Evolutionary conservation across 1,140 invertebrate species (phyloP).

Genomic region (Gryon sp.): DNA sequence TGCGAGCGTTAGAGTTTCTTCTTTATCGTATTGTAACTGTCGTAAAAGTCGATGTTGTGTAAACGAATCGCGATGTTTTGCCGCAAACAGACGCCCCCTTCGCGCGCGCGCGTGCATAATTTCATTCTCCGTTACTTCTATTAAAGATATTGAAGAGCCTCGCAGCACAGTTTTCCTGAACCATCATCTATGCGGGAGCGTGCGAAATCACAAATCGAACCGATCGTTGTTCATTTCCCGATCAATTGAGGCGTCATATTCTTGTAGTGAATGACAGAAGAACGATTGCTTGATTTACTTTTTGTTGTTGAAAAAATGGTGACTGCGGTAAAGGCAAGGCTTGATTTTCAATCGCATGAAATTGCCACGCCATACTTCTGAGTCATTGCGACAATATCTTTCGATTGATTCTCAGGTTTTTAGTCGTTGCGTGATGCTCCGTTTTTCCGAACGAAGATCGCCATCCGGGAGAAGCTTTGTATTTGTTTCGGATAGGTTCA

Average conservation of each 20-base stretch:
- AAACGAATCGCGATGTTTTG: conserved; percentile 62
- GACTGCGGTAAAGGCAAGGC: conserved; percentile 14
- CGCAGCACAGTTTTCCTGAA: conserved; percentile 43
- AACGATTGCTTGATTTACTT: no score
- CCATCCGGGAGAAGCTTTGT: neutral
- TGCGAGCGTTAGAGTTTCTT: conserved; percentile 50
- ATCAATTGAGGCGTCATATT: conserved; percentile 43
- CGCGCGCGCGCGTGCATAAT: conserved; percentile 55
- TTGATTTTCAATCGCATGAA: conserved; percentile 10
- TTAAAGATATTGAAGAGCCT: conserved; percentile 47
- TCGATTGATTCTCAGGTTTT: conserved; percentile 17
- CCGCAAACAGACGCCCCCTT: conserved; percentile 40
- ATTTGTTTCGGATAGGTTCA: conserved; percentile 9
- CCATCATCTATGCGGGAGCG: conserved; percentile 46
- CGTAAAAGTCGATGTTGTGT: conserved; percentile 62
- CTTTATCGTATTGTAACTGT: conserved; percentile 60
- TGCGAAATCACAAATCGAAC: conserved; percentile 52
- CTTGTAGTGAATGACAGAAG: conserved; percentile 33
- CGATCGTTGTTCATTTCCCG: conserved; percentile 36
- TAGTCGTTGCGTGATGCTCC: neutral
- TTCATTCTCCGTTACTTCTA: conserved; percentile 62
- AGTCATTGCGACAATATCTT: conserved; percentile 33
- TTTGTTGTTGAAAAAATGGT: conserved; percentile 12
- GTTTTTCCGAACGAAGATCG: neutral
- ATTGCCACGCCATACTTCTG: conserved; percentile 14